These are phyloP conservation scores for Drosophila ercepeae DNA, from an alignment of 1,140 invertebrate genomes.

Conservation along the genomic window DNA sequence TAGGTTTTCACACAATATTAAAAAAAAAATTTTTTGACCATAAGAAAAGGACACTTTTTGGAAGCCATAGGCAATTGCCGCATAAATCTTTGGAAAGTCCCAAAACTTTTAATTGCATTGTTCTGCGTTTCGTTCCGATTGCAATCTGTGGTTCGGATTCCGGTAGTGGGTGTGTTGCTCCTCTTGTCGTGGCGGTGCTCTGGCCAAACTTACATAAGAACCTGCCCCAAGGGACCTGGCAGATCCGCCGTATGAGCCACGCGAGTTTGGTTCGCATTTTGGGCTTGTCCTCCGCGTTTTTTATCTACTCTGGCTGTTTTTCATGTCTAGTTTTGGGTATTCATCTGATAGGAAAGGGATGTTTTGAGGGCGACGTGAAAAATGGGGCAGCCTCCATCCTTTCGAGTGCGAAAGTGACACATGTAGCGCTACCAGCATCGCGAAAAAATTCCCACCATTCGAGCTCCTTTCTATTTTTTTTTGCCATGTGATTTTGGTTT, in stretches of 20 bases:
- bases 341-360: not conserved
- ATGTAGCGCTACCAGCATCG: slow-evolving; percentile 52
- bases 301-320: slow-evolving; percentile 16
- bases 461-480: slow-evolving; percentile 25
- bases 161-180: not conserved
- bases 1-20: no score
- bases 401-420: slow-evolving; percentile 33
- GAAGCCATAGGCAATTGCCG: not conserved
- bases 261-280: slow-evolving; percentile 11
- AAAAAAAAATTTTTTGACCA: not conserved
- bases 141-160: slow-evolving; percentile 13
- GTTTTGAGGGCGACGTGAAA: not conserved
- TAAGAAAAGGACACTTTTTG: not conserved
- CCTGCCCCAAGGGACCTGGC: not conserved
- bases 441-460: slow-evolving; percentile 39
- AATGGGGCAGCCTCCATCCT: not conserved
- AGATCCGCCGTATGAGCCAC: slow-evolving; percentile 14
- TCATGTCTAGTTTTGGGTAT: slow-evolving; percentile 8
- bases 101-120: slow-evolving; percentile 17
- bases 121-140: slow-evolving; percentile 23
- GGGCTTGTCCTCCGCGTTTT: slow-evolving; percentile 7
- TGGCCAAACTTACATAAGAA: slow-evolving; percentile 26
- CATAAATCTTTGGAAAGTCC: slow-evolving; percentile 18
- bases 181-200: not conserved
- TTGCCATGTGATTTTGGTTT: not conserved